Percentiles rank a stretch among this genome's conserved stretches.
Evolutionary conservation across 2,888 invertebrate genomes (phyloP).

Genomic region (Bimastos eiseni): DNA sequence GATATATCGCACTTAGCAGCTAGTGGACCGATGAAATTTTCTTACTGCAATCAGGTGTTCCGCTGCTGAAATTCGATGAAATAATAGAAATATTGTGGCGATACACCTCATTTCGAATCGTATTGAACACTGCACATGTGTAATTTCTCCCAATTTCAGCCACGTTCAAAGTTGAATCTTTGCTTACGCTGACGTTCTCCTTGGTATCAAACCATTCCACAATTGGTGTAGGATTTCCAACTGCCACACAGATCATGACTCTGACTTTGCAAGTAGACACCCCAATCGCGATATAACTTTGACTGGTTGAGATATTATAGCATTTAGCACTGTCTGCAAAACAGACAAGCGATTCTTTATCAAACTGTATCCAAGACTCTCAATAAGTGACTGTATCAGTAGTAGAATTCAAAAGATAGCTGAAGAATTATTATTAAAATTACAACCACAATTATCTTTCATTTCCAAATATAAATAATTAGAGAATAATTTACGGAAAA

Average conservation of each 20-base stretch:
- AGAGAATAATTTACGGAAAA: too few species aligned
- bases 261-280: background rate
- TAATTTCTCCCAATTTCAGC: background rate
- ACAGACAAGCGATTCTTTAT: too few species aligned
- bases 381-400: too few species aligned
- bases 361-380: too few species aligned
- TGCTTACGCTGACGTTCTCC: background rate
- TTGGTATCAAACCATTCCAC: background rate
- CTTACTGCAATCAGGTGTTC: background rate
- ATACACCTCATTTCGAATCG: constrained; percentile 13
- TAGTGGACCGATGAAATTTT: background rate
- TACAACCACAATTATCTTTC: too few species aligned
- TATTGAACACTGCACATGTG: background rate
- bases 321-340: too few species aligned
- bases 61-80: background rate
- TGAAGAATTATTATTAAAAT: too few species aligned
- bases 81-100: background rate
- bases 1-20: too few species aligned
- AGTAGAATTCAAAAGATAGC: too few species aligned
- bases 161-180: background rate
- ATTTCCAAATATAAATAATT: too few species aligned
- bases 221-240: background rate
- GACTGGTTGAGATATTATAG: too few species aligned
- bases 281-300: too few species aligned
- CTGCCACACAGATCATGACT: background rate